Evolutionary conservation across 2,888 invertebrate genomes (phyloP), one percentile per base, ranked within the genome.

Genomic region (Pelosia muscerda): DNA sequence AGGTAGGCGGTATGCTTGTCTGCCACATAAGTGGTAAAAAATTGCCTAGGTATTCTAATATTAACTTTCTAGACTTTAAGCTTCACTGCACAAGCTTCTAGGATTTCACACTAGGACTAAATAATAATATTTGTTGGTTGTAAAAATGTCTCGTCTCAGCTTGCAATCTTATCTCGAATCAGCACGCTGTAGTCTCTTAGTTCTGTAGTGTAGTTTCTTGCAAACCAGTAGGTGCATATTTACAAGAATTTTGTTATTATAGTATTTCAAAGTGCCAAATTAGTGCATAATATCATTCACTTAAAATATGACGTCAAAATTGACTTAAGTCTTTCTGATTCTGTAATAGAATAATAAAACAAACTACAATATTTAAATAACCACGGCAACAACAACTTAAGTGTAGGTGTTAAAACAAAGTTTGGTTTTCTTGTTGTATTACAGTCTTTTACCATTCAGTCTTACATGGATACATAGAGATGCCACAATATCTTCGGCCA

Each of bases 181-280:
- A 67, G 72, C 69, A 59, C 11, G 69, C 67, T 71, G 66, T 58
- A n/a, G n/a, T n/a, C n/a, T n/a, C n/a, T n/a, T n/a, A n/a, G n/a
- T n/a, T n/a, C 66, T 69, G 68, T 78, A 76, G 75, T 23, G 38
- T 59, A 59, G 59, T 15, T 65, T 72, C 59, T 58, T 23, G 58
- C 63, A 66, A 67, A 2, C 53, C 61, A 66, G n/a, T n/a, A 49
- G n/a, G 9, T 66, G 31, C 22, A 57, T 71, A 63, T n/a, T 25
- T 54, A 11, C 10, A 23, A 34, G 2, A 31, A 54, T n/a, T 49
- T n/a, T 19, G 2, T 19, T 49, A 49, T 38, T 49, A 49, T 22
- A 58, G 57, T 67, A 31, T 31, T 76, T 62, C 26, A 71, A n/a
- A 72, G 80, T 80, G 80, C 80, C 80, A 80, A 80, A 78, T 68